Evolutionary conservation across 2,888 invertebrate genomes (phyloP).

Genomic region (Erpobdella octoculata): DNA sequence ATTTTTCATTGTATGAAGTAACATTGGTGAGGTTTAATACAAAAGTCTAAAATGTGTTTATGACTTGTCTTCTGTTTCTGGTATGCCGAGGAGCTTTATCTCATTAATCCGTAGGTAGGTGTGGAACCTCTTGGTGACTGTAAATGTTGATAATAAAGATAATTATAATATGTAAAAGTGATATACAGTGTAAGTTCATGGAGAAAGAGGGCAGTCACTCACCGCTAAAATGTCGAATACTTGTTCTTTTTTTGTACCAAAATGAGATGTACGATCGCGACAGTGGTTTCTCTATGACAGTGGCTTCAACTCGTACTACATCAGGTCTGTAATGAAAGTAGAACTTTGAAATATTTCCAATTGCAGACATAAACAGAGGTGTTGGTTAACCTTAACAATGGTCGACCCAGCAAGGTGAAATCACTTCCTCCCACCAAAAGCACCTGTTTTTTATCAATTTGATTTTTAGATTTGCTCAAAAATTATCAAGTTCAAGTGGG

Average conservation of each 20-base stretch:
- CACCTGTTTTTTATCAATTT: slow-evolving; percentile 44
- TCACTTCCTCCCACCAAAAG: slow-evolving; percentile 53
- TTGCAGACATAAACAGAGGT: neutral
- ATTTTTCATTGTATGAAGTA: too few relatives aligned
- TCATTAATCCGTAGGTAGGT: slow-evolving; percentile 20
- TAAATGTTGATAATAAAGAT: neutral
- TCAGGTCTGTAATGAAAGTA: slow-evolving; percentile 42
- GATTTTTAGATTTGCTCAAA: too few relatives aligned
- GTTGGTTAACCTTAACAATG: slow-evolving; percentile 46
- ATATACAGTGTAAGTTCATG: neutral
- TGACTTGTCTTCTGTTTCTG: neutral
- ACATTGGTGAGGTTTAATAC: neutral
- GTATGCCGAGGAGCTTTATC: neutral
- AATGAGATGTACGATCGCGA: slow-evolving; percentile 42
- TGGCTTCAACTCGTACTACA: slow-evolving; percentile 51
- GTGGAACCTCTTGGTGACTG: slow-evolving; percentile 1
- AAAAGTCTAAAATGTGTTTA: neutral
- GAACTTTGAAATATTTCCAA: neutral
- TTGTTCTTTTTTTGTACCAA: slow-evolving; percentile 28
- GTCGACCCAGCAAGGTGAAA: slow-evolving; percentile 53
- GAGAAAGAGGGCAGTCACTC: slow-evolving; percentile 1
- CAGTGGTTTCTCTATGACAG: slow-evolving; percentile 54
- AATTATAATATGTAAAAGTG: neutral
- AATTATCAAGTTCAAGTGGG: too few relatives aligned
- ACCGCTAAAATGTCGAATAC: slow-evolving; percentile 26